Percentiles rank a stretch among this genome's conserved stretches.
Conservation (phyloP, 2,113 vertebrate genomes). For the Silurus meridionalis region DNA sequence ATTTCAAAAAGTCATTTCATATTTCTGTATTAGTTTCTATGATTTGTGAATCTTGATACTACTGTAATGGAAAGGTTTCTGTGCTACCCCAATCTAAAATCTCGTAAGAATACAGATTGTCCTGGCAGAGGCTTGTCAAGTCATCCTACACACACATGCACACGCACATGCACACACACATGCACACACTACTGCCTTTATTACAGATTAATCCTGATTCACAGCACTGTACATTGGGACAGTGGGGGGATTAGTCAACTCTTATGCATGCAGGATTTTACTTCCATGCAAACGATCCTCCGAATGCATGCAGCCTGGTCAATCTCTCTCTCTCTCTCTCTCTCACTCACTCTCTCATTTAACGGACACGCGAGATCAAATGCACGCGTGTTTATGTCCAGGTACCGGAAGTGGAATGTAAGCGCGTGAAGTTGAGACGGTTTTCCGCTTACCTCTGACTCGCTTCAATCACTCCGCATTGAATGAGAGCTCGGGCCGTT, state of each 20-base stretch:
- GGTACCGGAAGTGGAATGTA: constrained; percentile 15
- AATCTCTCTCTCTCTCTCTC: not conserved
- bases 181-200: not conserved
- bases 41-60: not conserved
- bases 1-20: not conserved
- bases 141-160: constrained; percentile 1
- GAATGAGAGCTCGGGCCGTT: not conserved
- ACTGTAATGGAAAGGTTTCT: not conserved
- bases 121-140: constrained; percentile 14
- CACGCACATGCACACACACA: not conserved
- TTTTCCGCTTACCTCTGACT: constrained; percentile 15
- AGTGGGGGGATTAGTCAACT: not conserved
- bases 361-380: constrained; percentile 9
- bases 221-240: not conserved
- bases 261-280: not conserved
- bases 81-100: not conserved
- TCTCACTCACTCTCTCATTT: not conserved
- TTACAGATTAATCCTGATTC: not conserved
- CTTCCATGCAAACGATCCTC: not conserved
- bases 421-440: constrained; percentile 26
- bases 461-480: not conserved
- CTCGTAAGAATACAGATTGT: not conserved
- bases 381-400: constrained; percentile 15
- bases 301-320: not conserved
- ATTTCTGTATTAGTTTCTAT: not conserved